phyloP scores from a whole-genome alignment of 2,113 vertebrate genomes.

The Indicator indicator region DNA sequence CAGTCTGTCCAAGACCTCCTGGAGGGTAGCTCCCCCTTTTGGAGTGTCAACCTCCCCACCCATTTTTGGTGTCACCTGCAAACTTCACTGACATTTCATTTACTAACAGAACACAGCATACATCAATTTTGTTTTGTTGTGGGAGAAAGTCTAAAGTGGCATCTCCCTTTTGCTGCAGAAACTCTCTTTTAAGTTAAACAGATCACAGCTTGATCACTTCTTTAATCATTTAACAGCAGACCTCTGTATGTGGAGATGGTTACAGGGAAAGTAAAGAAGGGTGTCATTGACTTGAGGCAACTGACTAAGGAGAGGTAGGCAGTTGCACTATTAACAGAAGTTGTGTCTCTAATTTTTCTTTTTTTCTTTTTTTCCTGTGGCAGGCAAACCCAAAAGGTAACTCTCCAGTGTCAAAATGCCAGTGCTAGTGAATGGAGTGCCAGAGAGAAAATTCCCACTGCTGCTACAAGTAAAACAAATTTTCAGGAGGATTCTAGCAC shows the following conservation, averaged over 20 bases:
- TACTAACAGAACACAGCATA: background rate
- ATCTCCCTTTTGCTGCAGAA: slow-evolving; percentile 26
- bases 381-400: slow-evolving; percentile 63
- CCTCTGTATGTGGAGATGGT: background rate
- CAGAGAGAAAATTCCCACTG: slow-evolving; percentile 75
- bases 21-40: no score
- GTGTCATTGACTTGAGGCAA: slow-evolving; percentile 56
- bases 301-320: slow-evolving; percentile 61
- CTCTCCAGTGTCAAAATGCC: slow-evolving; percentile 74
- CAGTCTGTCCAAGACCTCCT: no score
- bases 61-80: no score
- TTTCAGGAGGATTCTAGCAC: slow-evolving; percentile 72
- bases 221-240: slow-evolving; percentile 50
- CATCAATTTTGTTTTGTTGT: slow-evolving; percentile 25
- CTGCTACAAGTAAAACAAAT: slow-evolving; percentile 77
- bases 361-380: slow-evolving; percentile 60
- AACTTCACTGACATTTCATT: background rate
- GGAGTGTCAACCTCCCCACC: no score
- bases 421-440: slow-evolving; percentile 68
- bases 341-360: slow-evolving; percentile 45
- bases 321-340: slow-evolving; percentile 74
- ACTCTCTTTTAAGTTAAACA: slow-evolving; percentile 19
- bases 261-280: slow-evolving; percentile 54
- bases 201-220: slow-evolving; percentile 44
- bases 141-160: background rate